Base-by-base conservation (phyloP, 53 echinoderm and acorn worm genomes). In the Mesocentrotus franciscanus region DNA sequence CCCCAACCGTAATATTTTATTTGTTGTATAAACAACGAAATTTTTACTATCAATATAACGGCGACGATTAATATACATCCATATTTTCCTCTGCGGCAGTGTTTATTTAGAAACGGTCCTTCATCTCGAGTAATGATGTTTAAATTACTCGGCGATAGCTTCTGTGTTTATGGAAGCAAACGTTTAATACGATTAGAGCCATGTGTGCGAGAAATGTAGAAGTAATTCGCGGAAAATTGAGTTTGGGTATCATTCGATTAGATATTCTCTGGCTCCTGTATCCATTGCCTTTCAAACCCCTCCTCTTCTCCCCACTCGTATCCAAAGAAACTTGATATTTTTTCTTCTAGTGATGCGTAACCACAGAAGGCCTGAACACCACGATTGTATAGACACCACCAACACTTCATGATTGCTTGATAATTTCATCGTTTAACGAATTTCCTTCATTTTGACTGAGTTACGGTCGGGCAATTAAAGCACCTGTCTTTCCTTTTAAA, bases 161-260 rank as follows among this genome's bases (percentile, higher is more conserved):
- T 55, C 70, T 70, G 42, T 92, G 92, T 92, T 92, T 92, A 72
- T 71, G 92, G 92, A 72, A 71, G 71, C 71, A 71, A 75, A 92
- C 74, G 62, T 72, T 71, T 92, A 74, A 92, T 72, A 70, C 56
- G 29, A 72, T 92, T 92, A 92, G 75, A 62, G 75, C 56, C 74
- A 10, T 55, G 71, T 92, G 71, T 72, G 92, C 74, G 92, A 92
- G 92, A 92, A 92, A 92, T 74, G 74, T 72, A 92, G 71, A 20
- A 72, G 56, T 92, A 71, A 72, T 92, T 72, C 92, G 71, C n/a
- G 49, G 71, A 72, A 91, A 72, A 92, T 92, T 92, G 74, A 92
- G 75, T 92, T 92, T 74, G 57, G 30, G 74, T 74, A 92, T 92
- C 91, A 91, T 91, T 91, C 91, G 91, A 91, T 91, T 91, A 91